Evolutionary conservation across 2,113 vertebrate species (phyloP).

Genomic region (Passer domesticus): DNA sequence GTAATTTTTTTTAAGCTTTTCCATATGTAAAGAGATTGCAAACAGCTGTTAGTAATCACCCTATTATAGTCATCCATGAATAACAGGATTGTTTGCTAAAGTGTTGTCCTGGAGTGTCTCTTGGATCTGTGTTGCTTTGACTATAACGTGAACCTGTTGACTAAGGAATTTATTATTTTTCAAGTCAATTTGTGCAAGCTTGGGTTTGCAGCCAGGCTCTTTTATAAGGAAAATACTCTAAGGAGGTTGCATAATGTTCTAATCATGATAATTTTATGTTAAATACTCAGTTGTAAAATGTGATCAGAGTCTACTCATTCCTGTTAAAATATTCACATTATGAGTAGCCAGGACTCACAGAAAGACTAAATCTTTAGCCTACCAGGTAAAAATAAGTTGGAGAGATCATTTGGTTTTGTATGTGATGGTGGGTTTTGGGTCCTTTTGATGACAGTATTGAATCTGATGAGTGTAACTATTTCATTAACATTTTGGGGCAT

Average conservation of each 20-base stretch:
- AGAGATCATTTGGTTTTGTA: background rate
- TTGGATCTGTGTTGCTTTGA: conserved; percentile 27
- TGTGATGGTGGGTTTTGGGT: background rate
- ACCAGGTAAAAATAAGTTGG: background rate
- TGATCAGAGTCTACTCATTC: background rate
- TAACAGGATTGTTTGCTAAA: conserved; percentile 66
- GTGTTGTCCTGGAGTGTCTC: conserved; percentile 35
- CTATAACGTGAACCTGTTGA: conserved; percentile 55
- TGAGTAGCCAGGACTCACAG: background rate
- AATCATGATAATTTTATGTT: conserved; percentile 8
- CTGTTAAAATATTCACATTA: background rate
- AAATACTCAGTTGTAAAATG: background rate
- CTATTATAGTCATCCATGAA: conserved; percentile 51
- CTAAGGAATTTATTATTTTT: conserved; percentile 54
- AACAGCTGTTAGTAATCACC: conserved; percentile 60
- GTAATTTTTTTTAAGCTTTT: conserved; percentile 41
- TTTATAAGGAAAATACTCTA: conserved; percentile 13
- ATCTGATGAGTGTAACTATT: background rate
- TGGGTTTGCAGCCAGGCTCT: conserved; percentile 8
- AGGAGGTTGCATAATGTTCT: background rate
- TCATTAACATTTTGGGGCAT: background rate
- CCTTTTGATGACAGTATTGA: background rate
- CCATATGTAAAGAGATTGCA: conserved; percentile 38
- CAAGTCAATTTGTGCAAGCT: conserved; percentile 24
- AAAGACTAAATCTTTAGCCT: background rate